Evolutionary conservation across 2,888 invertebrate species (phyloP), one percentile per base, ranked within the genome.

Genomic region (Pseudoips prasinana): DNA sequence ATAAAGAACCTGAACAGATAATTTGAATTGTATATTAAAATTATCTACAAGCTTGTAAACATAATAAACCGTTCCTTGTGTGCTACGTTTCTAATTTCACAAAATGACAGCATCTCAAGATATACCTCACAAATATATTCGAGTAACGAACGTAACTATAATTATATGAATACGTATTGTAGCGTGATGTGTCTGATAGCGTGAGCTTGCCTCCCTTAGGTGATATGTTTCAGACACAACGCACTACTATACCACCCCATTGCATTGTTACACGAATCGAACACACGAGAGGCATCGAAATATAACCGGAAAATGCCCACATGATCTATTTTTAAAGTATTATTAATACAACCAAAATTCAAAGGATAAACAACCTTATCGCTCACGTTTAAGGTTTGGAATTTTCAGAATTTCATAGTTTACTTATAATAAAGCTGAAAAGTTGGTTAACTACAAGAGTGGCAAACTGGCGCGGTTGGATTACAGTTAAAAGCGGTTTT

Each of bases 401-500:
- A 2, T 14, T 5, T 14, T 5, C 3, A 5, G 27, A 43, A 22
- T 18, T 28, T 22, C 33, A 48, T 24, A 24, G 22, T 35, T 33
- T 33, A 10, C 22, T 37, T 20, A 30, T 9, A 29, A 42, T 38
- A 39, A 39, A 46, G 32, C 29, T 46, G 31, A 36, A 48, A 45
- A 47, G 44, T 42, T n/a, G 39, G 44, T 55, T 33, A 41, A 42
- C 47, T 45, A 37, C 47, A 39, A 37, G 44, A 53, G 40, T 42
- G 41, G 39, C 36, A 19, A 37, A 33, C 36, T 39, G 35, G 8
- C 11, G 48, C 37, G 42, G 36, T 46, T 27, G 40, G 42, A 33
- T 55, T 46, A 54, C 55, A 41, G 49, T 46, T 42, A 38, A 40
- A 53, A 35, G 42, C 33, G 36, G 46, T 35, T 39, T 22, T 9